These are phyloP conservation scores for Ophiothrix spiculata DNA, from an alignment of 35 echinoderm and acorn worm genomes.

Conservation along the genomic window DNA sequence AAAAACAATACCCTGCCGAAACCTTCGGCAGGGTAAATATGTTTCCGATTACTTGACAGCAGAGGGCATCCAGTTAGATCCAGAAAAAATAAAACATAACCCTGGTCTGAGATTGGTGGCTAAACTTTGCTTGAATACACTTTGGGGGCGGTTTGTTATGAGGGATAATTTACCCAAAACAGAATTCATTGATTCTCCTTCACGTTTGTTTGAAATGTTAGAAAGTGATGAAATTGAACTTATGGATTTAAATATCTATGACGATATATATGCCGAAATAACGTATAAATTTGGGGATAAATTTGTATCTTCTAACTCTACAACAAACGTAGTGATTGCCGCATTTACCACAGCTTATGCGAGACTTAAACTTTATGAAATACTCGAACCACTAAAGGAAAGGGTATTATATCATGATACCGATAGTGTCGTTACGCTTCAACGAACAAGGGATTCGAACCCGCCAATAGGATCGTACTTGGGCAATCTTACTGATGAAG, in stretches of 20 bases:
- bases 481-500: conserved; percentile 40
- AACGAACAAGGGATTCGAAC: conserved; percentile 5
- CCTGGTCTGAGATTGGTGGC: conserved; percentile 50
- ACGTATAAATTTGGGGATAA: conserved; percentile 40
- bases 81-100: conserved; percentile 39
- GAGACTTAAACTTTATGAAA: conserved; percentile 54
- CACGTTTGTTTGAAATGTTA: conserved; percentile 39
- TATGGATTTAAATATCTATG: conserved; percentile 34
- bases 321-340: conserved; percentile 65
- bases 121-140: conserved; percentile 58
- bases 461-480: conserved; percentile 29
- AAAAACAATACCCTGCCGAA: no score
- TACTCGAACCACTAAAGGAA: conserved; percentile 25
- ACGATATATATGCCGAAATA: conserved; percentile 39
- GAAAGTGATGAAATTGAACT: not conserved
- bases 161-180: conserved; percentile 51
- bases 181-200: conserved; percentile 24
- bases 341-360: conserved; percentile 67
- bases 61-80: conserved; percentile 62
- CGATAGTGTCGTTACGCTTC: conserved; percentile 31
- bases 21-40: no score
- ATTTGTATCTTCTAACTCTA: conserved; percentile 43
- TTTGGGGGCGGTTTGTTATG: conserved; percentile 75
- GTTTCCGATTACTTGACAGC: conserved; percentile 33
- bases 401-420: conserved; percentile 48